phyloP scores from a whole-genome alignment of 2,113 vertebrate species.

The Gallinago jamesoni region DNA sequence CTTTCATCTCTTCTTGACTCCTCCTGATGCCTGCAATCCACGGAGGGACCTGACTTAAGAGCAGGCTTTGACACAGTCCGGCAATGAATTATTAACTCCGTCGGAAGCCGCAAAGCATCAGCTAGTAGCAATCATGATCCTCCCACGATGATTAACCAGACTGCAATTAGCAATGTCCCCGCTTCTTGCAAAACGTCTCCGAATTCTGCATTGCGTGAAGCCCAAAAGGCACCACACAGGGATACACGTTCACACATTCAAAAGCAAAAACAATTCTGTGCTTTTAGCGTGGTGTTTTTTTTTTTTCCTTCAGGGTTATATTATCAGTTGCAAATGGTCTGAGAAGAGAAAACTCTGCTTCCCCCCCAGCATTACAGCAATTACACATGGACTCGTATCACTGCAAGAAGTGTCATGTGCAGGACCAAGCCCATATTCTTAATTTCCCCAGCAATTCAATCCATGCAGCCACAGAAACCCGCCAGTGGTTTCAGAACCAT shows the following conservation, averaged over 20 bases:
- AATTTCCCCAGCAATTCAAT: background rate
- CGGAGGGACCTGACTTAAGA: slow-evolving; percentile 45
- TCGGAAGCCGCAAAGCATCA: slow-evolving; percentile 33
- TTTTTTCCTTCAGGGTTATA: background rate
- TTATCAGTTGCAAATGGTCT: background rate
- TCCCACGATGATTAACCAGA: slow-evolving; percentile 20
- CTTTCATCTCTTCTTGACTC: slow-evolving; percentile 48
- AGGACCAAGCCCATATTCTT: background rate
- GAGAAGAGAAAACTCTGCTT: background rate
- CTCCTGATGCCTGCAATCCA: slow-evolving; percentile 39
- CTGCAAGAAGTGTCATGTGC: background rate
- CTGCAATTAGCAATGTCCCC: slow-evolving; percentile 53
- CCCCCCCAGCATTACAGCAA: background rate
- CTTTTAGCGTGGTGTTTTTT: background rate
- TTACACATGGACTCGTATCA: background rate
- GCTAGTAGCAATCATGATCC: background rate
- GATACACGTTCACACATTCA: fast-evolving
- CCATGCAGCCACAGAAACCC: background rate
- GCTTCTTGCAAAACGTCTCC: background rate
- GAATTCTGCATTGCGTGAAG: background rate
- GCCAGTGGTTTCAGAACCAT: background rate
- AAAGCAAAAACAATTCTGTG: background rate
- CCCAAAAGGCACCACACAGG: background rate
- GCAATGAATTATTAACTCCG: slow-evolving; percentile 70
- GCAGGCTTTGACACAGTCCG: slow-evolving; percentile 45